These are phyloP conservation scores for Drosophila prostipennis DNA, from an alignment of 2,888 invertebrate genomes.

Conservation along the genomic window DNA sequence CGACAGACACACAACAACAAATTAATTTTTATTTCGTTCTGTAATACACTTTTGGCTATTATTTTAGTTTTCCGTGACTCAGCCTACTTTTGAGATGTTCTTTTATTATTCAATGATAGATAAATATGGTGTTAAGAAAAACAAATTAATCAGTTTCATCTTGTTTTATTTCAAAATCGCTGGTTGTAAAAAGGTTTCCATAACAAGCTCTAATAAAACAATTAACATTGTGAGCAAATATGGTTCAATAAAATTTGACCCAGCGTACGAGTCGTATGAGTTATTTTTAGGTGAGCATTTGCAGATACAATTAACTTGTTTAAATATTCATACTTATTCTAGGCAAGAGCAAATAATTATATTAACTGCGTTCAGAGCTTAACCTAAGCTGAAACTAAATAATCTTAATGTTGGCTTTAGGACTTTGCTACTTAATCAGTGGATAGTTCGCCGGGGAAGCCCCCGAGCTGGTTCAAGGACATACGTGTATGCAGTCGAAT, in stretches of 20 bases:
- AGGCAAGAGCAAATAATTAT: not conserved
- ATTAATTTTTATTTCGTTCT: constrained; percentile 4
- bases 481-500: not conserved
- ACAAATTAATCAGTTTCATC: not conserved
- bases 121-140: too few species aligned
- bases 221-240: not conserved
- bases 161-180: not conserved
- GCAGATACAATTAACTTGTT: constrained; percentile 5
- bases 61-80: not conserved
- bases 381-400: not conserved
- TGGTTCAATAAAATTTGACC: not conserved
- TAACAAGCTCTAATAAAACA: not conserved
- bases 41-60: not conserved
- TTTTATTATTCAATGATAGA: too few species aligned
- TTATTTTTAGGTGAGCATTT: not conserved
- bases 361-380: not conserved
- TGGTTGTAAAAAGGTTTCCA: not conserved
- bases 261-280: constrained; percentile 3
- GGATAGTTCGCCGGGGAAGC: constrained; percentile 7
- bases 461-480: constrained; percentile 40
- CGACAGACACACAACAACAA: not conserved
- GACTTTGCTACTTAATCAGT: not conserved
- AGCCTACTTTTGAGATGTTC: not conserved
- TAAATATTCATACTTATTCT: not conserved
- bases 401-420: not conserved